Conservation (phyloP, 1,140 invertebrate species). For the Lutraria rhynchaena region DNA sequence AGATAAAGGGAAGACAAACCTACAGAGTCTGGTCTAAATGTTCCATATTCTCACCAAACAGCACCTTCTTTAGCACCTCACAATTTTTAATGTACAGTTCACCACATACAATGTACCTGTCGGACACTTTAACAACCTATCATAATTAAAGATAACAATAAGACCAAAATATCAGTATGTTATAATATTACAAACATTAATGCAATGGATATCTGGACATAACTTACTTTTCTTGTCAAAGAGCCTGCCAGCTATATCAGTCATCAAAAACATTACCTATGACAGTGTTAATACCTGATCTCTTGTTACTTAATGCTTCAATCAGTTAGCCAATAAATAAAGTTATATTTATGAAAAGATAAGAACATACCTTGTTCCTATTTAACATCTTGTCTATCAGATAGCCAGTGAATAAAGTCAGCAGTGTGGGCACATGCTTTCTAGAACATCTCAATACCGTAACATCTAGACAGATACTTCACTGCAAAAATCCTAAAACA, state of each 20-base stretch:
- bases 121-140: constrained; percentile 61
- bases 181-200: not conserved
- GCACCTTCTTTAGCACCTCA: constrained; percentile 59
- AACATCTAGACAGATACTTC: constrained; percentile 68
- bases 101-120: constrained; percentile 66
- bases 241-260: not conserved
- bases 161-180: too few species aligned
- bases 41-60: constrained; percentile 58
- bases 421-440: constrained; percentile 17
- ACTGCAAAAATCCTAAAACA: constrained; percentile 64
- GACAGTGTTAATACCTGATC: not conserved
- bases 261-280: not conserved
- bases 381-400: constrained; percentile 52
- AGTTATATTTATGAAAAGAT: too few species aligned
- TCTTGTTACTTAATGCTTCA: too few species aligned
- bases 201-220: too few species aligned
- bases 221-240: not conserved
- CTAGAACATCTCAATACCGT: constrained; percentile 67
- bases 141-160: constrained; percentile 3
- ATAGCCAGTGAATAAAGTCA: constrained; percentile 56
- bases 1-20: constrained; percentile 10
- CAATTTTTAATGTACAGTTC: constrained; percentile 59
- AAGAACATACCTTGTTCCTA: constrained; percentile 7
- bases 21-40: constrained; percentile 20
- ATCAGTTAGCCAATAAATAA: too few species aligned